Base-by-base conservation (phyloP, 2,797 vertebrate genomes). In the Ptychadena robeensis region DNA sequence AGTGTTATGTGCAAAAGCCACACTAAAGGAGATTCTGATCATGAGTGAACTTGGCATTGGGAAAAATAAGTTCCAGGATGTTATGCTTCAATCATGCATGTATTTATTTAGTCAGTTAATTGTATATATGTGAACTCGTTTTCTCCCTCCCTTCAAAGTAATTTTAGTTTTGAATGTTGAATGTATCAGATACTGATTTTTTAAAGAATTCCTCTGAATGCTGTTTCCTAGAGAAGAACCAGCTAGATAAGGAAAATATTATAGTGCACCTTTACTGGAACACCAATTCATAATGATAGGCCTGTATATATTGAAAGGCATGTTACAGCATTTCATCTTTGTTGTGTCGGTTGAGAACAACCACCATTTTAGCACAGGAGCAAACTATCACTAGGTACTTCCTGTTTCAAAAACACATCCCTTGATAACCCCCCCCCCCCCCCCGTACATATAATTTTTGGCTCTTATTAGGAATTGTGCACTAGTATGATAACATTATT, bases 101-200 rank as follows among this genome's bases (percentile, higher is more conserved):
- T 69, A 82, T 82, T 82, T 76, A 82, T 82, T 82, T 82, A 70
- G 34, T 76, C 53, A 75, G 73, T 61, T 82, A 70, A 76, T 76
- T 76, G 81, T 63, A 82, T 82, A 81, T 82, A 82, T 38, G 65
- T 67, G 73, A 35, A 68, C 67, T 74, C 53, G 32, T 68, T 75
- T 69, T 74, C 71, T 69, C 64, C 27, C 32, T 68, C 27, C 12
- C 32, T 68, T 75, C 9, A 82, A 59, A 28, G 28, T 53, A 72
- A 72, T 2, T 25, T 28, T 22, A 68, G 44, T 35, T 22, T 31
- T 37, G 2, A 57, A n/a, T 68, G 14, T n/a, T 34, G 59, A 35
- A 37, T 12, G 28, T 65, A 35, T 48, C 11, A 57, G 12, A 68
- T 44, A 76, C n/a, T 8, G 18, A 53, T 53, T 53, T 2, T 53